Conservation (phyloP, 2,888 invertebrate species). For the Hirtodrosophila alboralis region DNA sequence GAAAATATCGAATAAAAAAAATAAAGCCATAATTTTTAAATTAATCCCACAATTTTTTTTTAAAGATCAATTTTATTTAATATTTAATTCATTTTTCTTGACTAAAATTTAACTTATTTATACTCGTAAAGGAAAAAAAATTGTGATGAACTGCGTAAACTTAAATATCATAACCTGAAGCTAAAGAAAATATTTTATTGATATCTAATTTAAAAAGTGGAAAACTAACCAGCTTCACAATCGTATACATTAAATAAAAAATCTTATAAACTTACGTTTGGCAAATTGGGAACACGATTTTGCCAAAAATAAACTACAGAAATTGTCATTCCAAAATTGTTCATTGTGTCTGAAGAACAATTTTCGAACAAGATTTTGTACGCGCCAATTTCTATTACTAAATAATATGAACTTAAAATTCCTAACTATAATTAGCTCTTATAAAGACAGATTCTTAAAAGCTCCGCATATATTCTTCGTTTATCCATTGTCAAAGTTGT, state of each 20-base stretch:
- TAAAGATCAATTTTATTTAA: slow-evolving; percentile 22
- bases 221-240: slow-evolving; percentile 21
- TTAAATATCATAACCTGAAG: slow-evolving; percentile 16
- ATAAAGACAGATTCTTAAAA: slow-evolving; percentile 5
- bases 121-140: slow-evolving; percentile 3
- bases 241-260: slow-evolving; percentile 48
- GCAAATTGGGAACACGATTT: slow-evolving; percentile 27
- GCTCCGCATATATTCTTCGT: no score
- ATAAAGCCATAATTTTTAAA: background rate
- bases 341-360: slow-evolving; percentile 52
- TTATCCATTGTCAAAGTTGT: no score
- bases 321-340: slow-evolving; percentile 74
- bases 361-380: slow-evolving; percentile 72
- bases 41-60: slow-evolving; percentile 40
- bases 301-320: slow-evolving; percentile 45
- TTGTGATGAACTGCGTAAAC: slow-evolving; percentile 5
- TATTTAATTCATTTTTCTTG: slow-evolving; percentile 26
- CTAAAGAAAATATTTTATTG: slow-evolving; percentile 20
- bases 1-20: background rate
- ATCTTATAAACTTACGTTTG: slow-evolving; percentile 48
- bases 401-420: slow-evolving; percentile 32
- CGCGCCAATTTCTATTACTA: slow-evolving; percentile 22
- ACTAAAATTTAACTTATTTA: slow-evolving; percentile 48
- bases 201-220: slow-evolving; percentile 12
- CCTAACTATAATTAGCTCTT: slow-evolving; percentile 31